Evolutionary conservation across 2,888 invertebrate species (phyloP).

Genomic region (Agrochola lota): DNA sequence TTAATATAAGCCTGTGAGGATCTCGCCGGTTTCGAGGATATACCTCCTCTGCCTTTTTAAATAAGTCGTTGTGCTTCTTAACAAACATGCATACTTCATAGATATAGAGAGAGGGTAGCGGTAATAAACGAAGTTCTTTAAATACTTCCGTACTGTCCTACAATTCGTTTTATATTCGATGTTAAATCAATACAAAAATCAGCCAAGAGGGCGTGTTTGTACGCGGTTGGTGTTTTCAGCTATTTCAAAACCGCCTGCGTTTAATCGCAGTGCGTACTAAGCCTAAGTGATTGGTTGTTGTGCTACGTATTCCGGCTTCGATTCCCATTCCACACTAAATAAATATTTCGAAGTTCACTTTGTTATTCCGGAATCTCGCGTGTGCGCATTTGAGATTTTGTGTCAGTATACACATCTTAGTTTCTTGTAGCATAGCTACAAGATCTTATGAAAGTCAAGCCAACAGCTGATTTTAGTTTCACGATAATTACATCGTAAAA

Average conservation of each 20-base stretch:
- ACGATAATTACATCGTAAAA: slow-evolving; percentile 21
- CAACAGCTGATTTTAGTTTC: slow-evolving; percentile 17
- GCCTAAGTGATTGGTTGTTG: slow-evolving; percentile 6
- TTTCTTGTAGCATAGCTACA: slow-evolving; percentile 15
- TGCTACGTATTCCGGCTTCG: slow-evolving; percentile 5
- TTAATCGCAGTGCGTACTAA: background rate
- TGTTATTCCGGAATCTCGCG: slow-evolving; percentile 1
- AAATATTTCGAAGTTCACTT: background rate
- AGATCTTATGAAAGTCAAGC: slow-evolving; percentile 16
- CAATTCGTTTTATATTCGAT: background rate
- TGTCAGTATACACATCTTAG: slow-evolving; percentile 3
- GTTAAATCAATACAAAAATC: background rate
- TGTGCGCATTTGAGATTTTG: background rate
- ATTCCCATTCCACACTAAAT: slow-evolving; percentile 11
- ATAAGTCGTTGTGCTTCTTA: no score
- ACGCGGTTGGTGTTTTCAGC: background rate
- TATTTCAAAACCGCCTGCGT: background rate
- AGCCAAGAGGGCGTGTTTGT: background rate
- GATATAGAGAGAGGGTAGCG: no score
- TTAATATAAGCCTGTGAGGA: no score
- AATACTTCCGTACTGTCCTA: background rate
- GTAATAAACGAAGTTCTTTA: background rate
- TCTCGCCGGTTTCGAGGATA: no score
- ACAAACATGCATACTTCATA: no score
- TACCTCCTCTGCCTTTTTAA: no score